Conservation (phyloP, 1,140 invertebrate genomes). For the Pseudoatta argentina region DNA sequence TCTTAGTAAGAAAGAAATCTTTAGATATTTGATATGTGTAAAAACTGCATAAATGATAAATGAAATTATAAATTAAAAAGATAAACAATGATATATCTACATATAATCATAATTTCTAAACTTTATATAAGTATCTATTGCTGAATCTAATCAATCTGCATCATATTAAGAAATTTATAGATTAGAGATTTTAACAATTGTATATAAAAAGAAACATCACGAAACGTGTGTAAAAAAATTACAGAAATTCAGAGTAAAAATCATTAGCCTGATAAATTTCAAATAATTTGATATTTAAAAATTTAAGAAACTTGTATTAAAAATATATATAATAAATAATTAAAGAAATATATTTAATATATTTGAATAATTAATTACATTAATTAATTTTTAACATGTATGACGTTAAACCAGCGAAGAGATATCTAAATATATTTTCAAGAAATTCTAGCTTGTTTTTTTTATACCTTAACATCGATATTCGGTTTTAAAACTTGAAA, state of each 20-base stretch:
- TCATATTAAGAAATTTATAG: neutral
- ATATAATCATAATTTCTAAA: no score
- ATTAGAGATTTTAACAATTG: neutral
- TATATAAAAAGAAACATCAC: neutral
- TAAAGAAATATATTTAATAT: neutral
- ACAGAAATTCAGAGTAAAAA: neutral
- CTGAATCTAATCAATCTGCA: neutral
- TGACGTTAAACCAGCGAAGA: neutral
- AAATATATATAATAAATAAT: neutral
- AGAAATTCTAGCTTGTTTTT: neutral
- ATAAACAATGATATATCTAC: no score
- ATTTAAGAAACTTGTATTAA: neutral
- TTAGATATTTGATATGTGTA: neutral
- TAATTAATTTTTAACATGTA: neutral
- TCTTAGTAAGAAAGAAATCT: neutral
- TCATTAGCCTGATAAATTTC: neutral
- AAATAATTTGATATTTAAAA: neutral
- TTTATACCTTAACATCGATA: conserved; percentile 88
- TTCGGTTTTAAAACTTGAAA: conserved; percentile 91
- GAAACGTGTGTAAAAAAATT: neutral
- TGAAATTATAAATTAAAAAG: no score
- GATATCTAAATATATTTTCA: neutral
- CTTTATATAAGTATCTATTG: no score
- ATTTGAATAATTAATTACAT: neutral
- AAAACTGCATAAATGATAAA: neutral